Percentiles rank a stretch among this genome's conserved stretches.
Conservation (phyloP, 2,797 vertebrate genomes). For the Centropyge bicolor region DNA sequence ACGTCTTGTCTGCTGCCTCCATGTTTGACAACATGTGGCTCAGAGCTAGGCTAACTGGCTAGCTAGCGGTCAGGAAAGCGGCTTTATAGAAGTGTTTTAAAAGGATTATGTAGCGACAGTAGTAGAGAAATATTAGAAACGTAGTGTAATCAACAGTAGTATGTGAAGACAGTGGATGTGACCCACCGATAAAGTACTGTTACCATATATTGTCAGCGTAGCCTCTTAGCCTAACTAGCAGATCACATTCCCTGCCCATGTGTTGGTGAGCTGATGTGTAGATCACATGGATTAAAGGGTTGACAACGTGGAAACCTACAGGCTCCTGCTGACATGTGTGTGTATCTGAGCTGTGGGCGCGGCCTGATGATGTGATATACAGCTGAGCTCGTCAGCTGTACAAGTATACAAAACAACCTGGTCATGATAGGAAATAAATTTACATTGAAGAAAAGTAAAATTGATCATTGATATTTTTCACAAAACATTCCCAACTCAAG, state of each 20-base stretch:
- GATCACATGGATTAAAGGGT: background rate
- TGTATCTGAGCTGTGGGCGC: constrained; percentile 1
- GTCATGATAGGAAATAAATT: too few relatives aligned
- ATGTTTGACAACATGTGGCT: constrained; percentile 74
- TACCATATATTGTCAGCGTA: background rate
- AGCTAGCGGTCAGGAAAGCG: background rate
- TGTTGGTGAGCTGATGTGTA: background rate
- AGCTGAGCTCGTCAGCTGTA: constrained; percentile 16
- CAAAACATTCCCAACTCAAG: too few relatives aligned
- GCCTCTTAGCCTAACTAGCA: constrained; percentile 16
- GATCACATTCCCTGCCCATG: constrained; percentile 42
- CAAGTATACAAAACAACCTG: background rate
- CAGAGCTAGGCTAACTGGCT: background rate
- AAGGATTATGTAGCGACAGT: fast-evolving
- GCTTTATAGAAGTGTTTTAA: too few relatives aligned
- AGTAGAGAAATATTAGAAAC: fast-evolving
- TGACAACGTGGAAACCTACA: background rate
- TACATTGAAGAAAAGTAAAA: too few relatives aligned
- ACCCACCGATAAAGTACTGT: background rate
- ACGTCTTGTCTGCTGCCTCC: constrained; percentile 6
- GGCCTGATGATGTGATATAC: constrained; percentile 20
- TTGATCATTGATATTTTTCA: too few relatives aligned
- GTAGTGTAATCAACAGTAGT: background rate
- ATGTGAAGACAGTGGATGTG: fast-evolving
- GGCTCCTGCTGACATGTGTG: background rate